Evolutionary conservation across 2,797 vertebrate genomes (phyloP).

Genomic region (Muraenolepis orangiensis): DNA sequence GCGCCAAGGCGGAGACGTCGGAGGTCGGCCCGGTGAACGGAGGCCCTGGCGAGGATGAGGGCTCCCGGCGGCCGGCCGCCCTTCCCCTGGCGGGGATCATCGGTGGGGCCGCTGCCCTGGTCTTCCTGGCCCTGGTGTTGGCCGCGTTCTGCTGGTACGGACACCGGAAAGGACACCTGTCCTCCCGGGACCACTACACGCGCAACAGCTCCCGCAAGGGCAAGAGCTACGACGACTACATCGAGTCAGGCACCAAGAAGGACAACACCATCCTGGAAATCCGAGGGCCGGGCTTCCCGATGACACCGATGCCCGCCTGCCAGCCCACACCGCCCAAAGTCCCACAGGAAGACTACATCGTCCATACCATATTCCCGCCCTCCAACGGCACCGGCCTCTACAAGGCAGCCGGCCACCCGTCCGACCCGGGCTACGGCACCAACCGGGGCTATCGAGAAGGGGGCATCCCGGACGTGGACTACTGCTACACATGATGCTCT

Average conservation of each 20-base stretch:
- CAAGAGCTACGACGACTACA: constrained; percentile 87
- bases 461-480: constrained; percentile 89
- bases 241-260: constrained; percentile 93
- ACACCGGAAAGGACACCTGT: constrained; percentile 80
- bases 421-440: constrained; percentile 81
- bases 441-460: constrained; percentile 89
- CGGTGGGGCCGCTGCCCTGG: constrained; percentile 83
- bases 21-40: constrained; percentile 69
- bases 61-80: constrained; percentile 66
- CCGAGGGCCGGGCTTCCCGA: constrained; percentile 85
- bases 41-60: constrained; percentile 69
- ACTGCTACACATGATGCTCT: constrained; percentile 86
- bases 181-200: constrained; percentile 77
- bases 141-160: constrained; percentile 87
- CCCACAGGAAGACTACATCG: constrained; percentile 87
- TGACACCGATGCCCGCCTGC: constrained; percentile 84
- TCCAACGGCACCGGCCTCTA: constrained; percentile 89
- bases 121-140: constrained; percentile 84
- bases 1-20: constrained; percentile 87
- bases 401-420: constrained; percentile 81
- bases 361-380: constrained; percentile 89
- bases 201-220: constrained; percentile 81
- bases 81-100: constrained; percentile 87
- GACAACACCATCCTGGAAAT: constrained; percentile 92
- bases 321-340: constrained; percentile 77